Evolutionary conservation across 2,797 vertebrate species (phyloP), one percentile per base, ranked within the genome.

Genomic region (Neolamprologus multifasciatus): DNA sequence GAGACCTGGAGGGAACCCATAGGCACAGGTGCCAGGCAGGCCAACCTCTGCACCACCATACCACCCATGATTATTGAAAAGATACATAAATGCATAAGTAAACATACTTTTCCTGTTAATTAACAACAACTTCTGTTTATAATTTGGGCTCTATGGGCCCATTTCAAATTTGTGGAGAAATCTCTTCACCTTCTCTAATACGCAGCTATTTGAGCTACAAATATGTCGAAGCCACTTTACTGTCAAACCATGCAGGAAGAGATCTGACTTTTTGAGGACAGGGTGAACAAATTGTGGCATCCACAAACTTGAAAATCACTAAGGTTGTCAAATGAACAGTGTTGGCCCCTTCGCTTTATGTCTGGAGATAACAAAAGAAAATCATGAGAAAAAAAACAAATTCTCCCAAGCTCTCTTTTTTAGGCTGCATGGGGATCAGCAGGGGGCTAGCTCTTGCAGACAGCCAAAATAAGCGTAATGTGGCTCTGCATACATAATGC

Each of bases 401-500:
- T 93, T 91, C 87, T 88, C 86, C 84, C 80, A 51, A 87, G 88
- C 90, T 86, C 86, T 93, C 82, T 92, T 90, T 94, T 88, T 91
- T 87, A 76, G 92, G 91, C 92, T 94, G 81, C 94, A 93, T 94
- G 92, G 94, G 96, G 96, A 97, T 96, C 97, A 96, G 97, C 97
- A 92, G 96, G 97, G 97, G 96, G 96, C 95, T 95, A 95, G 97
- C 97, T 95, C 92, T 93, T 67, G 84, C 93, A 93, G 92, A 90
- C 95, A 96, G 96, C 96, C 96, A 96, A 97, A 97, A 96, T 94
- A 96, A 97, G 97, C 97, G 97, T 96, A 97, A 97, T 97, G 88
- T 97, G 94, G 96, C 98, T 99, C 98, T 98, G 97, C 98, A 99
- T 99, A 98, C 94, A 97, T 98, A 98, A 99, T 98, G 95, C 95